Conservation (phyloP, 1,140 invertebrate species). For the Himalopsyche phryganea region DNA sequence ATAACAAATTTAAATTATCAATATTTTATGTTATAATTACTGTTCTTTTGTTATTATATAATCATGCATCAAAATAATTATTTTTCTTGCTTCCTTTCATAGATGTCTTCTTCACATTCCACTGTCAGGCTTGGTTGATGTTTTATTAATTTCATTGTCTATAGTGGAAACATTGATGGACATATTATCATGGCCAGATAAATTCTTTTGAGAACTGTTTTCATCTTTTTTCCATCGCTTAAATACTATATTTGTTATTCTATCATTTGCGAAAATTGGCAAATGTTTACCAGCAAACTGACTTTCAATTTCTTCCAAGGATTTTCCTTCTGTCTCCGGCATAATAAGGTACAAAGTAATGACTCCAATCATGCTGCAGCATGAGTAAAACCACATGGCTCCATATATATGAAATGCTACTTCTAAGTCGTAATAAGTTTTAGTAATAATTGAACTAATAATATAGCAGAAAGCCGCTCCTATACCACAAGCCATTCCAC, state of each 20-base stretch:
- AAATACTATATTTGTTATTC: constrained; percentile 36
- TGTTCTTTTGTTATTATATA: too few species aligned
- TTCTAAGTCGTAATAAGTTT: constrained; percentile 58
- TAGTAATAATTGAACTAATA: constrained; percentile 59
- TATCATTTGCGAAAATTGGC: constrained; percentile 45
- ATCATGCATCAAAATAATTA: too few species aligned
- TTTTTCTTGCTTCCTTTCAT: background rate
- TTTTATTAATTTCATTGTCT: background rate
- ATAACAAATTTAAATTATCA: too few species aligned
- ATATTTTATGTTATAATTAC: too few species aligned
- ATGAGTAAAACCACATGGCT: constrained; percentile 61
- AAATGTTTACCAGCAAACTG: constrained; percentile 51
- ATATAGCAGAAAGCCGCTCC: constrained; percentile 58
- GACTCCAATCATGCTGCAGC: constrained; percentile 56
- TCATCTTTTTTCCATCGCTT: background rate
- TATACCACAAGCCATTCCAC: constrained; percentile 56
- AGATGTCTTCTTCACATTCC: too few species aligned
- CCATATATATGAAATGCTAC: constrained; percentile 51
- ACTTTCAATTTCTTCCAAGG: constrained; percentile 68
- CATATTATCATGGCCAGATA: background rate
- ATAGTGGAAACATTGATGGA: constrained; percentile 9
- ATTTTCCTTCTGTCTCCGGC: constrained; percentile 78
- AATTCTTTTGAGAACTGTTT: background rate
- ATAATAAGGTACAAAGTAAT: constrained; percentile 62
- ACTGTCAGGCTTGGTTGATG: too few species aligned